A percentile compares a stretch with the other conserved stretches of the same genome.
These are phyloP conservation scores for Sphaeridia pumilis DNA, from an alignment of 2,888 invertebrate species.

Conservation along the genomic window DNA sequence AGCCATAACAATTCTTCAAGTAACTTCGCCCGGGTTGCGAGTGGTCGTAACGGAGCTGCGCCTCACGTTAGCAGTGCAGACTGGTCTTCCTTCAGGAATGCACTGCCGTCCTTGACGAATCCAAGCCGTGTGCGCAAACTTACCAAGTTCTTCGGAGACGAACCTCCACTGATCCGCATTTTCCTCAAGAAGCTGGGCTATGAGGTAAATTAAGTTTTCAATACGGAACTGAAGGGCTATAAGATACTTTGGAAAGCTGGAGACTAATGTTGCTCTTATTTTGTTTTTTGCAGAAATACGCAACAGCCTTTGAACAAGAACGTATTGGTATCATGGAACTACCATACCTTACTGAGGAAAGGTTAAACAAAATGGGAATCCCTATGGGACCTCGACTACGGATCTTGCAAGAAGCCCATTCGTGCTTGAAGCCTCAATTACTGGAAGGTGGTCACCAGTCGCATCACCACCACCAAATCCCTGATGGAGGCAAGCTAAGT, in stretches of 20 bases:
- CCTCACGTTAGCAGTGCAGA: conserved; percentile 25
- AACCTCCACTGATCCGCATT: conserved; percentile 75
- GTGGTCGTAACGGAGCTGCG: conserved; percentile 28
- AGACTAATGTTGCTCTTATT: neutral
- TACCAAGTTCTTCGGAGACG: conserved; percentile 87
- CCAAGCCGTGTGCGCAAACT: conserved; percentile 75
- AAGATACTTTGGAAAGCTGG: neutral
- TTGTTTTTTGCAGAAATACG: conserved; percentile 60
- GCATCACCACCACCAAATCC: conserved; percentile 22
- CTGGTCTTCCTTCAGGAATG: conserved; percentile 41
- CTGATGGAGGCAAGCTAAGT: conserved; percentile 41
- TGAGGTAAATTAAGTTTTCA: conserved; percentile 50
- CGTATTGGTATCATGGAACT: conserved; percentile 80
- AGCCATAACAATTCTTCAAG: conserved; percentile 45
- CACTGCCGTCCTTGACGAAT: conserved; percentile 55
- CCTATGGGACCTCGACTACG: conserved; percentile 77
- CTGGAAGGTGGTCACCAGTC: conserved; percentile 23
- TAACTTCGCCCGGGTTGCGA: conserved; percentile 20
- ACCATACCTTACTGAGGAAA: conserved; percentile 79
- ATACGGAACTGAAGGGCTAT: neutral
- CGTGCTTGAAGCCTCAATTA: conserved; percentile 30
- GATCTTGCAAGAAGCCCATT: conserved; percentile 67
- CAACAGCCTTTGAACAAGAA: conserved; percentile 67
- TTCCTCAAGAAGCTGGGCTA: conserved; percentile 84
- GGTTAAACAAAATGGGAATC: conserved; percentile 75